Percentiles rank a stretch among this genome's conserved stretches.
Conservation (phyloP, 2,888 invertebrate genomes). For the Lepas anatifera region DNA sequence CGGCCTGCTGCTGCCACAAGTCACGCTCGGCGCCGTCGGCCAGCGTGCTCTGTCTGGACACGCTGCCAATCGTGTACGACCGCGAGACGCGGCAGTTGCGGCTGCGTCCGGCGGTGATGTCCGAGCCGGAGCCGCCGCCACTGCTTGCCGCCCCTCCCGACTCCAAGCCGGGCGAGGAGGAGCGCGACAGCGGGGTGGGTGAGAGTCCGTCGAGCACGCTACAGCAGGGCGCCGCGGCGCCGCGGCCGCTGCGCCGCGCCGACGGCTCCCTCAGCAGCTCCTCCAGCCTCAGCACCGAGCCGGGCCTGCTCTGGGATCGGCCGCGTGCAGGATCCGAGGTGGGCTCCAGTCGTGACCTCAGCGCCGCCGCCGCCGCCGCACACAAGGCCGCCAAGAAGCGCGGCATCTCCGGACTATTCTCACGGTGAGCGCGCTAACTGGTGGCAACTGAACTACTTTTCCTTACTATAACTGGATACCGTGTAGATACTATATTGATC, state of each 20-base stretch:
- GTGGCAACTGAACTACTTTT: too few species aligned
- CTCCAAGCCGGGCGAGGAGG: not conserved
- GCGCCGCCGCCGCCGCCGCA: not conserved
- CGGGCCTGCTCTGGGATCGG: not conserved
- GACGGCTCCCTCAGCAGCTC: conserved; percentile 9
- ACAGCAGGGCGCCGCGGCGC: not conserved
- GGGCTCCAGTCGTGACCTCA: not conserved
- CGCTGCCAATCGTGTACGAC: not conserved
- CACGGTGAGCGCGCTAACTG: not conserved
- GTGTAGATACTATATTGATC: too few species aligned
- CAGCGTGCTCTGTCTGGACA: conserved; percentile 1
- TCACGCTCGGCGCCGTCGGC: conserved; percentile 8
- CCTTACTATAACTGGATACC: too few species aligned
- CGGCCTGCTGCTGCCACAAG: conserved; percentile 4
- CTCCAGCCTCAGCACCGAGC: not conserved
- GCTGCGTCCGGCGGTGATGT: not conserved
- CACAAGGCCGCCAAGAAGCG: conserved; percentile 1
- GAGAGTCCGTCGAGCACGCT: conserved; percentile 2
- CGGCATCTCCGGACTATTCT: not conserved
- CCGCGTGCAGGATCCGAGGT: not conserved
- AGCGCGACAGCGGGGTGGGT: not conserved
- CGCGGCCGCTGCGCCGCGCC: conserved; percentile 10
- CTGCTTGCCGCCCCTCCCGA: not conserved
- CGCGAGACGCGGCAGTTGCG: not conserved
- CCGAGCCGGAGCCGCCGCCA: not conserved